These are phyloP conservation scores for Drosophila diplacantha DNA, from an alignment of 2,888 invertebrate genomes.

Conservation along the genomic window DNA sequence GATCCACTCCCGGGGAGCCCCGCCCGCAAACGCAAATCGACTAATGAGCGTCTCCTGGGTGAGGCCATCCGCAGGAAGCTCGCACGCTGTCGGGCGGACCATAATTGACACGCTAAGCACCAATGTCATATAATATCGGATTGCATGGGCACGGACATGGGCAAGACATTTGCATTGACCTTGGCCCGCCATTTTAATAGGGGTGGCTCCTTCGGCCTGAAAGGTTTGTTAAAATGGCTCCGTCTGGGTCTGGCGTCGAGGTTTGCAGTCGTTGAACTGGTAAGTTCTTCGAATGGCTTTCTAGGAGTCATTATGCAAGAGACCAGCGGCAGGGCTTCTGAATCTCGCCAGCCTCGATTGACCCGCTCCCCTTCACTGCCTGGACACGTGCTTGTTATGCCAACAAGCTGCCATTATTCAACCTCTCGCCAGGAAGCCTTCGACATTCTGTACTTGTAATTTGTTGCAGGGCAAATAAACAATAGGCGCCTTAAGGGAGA, in stretches of 20 bases:
- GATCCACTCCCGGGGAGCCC: conserved; percentile 12
- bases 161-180: conserved; percentile 51
- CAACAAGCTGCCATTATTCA: conserved; percentile 59
- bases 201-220: not conserved
- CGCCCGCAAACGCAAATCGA: conserved; percentile 30
- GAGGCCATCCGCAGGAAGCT: conserved; percentile 12
- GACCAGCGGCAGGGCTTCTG: not conserved
- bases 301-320: conserved; percentile 1
- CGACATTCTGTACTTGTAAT: conserved; percentile 68
- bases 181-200: conserved; percentile 28
- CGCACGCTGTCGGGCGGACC: conserved; percentile 43
- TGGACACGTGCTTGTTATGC: conserved; percentile 64
- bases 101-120: conserved; percentile 56
- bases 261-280: conserved; percentile 55
- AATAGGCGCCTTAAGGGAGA: conserved; percentile 24
- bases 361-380: not conserved
- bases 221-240: not conserved
- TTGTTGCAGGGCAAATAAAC: conserved; percentile 66
- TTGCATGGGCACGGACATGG: conserved; percentile 3
- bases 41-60: conserved; percentile 66
- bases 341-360: conserved; percentile 9
- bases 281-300: not conserved
- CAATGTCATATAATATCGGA: conserved; percentile 51
- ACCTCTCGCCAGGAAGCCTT: conserved; percentile 55
- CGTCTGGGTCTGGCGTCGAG: conserved; percentile 30